Percentiles rank a stretch among this genome's conserved stretches.
Conservation (phyloP, 2,797 vertebrate genomes). For the Notoglanidium macrostoma region DNA sequence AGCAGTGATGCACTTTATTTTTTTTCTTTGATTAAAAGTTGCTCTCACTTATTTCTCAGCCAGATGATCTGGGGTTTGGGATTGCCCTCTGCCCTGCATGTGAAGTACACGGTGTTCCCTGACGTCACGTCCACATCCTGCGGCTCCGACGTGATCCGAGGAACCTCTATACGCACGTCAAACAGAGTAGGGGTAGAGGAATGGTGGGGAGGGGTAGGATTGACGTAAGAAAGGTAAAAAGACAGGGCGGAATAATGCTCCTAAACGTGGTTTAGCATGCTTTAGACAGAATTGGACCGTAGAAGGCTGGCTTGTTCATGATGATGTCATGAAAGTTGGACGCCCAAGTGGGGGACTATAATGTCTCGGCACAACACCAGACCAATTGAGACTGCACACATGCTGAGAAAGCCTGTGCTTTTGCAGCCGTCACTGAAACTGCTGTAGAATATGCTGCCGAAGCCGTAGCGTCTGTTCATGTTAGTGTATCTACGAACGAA, state of each 20-base stretch:
- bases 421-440: constrained; percentile 15
- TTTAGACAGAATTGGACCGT: not conserved
- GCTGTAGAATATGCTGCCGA: not conserved
- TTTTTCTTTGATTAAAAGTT: not conserved
- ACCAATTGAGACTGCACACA: constrained; percentile 34
- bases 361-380: constrained; percentile 51
- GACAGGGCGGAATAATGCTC: not conserved
- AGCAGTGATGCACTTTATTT: not conserved
- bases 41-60: constrained; percentile 96
- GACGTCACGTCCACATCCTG: constrained; percentile 95
- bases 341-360: constrained; percentile 32
- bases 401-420: constrained; percentile 20
- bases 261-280: not conserved
- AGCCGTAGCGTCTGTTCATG: not conserved
- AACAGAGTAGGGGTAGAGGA: not conserved
- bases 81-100: constrained; percentile 96
- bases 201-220: not conserved
- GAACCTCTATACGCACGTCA: constrained; percentile 80
- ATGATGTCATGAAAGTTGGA: constrained; percentile 32
- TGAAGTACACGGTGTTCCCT: constrained; percentile 98
- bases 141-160: constrained; percentile 97
- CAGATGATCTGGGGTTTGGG: constrained; percentile 99
- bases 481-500: not conserved
- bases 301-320: constrained; percentile 23
- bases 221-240: not conserved